Base-by-base conservation (phyloP, 2,888 invertebrate species). In the Eristalis pertinax region DNA sequence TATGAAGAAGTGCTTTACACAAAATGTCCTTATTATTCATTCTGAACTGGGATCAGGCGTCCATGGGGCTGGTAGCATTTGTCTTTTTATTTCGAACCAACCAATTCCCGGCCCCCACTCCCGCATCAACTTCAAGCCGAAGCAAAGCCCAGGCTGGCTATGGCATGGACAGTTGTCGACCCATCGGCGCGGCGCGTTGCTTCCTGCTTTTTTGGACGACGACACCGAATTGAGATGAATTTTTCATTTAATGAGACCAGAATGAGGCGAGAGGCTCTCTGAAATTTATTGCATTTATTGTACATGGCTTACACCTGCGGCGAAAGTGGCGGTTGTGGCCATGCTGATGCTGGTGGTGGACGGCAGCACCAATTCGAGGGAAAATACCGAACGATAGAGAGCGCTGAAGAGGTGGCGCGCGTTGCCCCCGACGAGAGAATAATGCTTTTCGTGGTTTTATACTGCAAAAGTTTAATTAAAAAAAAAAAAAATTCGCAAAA, bases 211-310 rank as follows among this genome's bases (percentile, higher is more conserved):
- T 64, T n/a, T n/a, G n/a, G n/a, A n/a, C 63, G 63, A 58, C 43
- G 77, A 68, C 62, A 68, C 69, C 38, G 58, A 70, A 79, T 72
- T 72, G 41, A 72, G 78, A 79, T 79, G 72, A 79, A 72, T 79
- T 70, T 79, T 79, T 72, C 72, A 72, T 79, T 72, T 58, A 79
- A 79, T 72, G 72, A 72, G 72, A 65, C 65, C 68, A 62, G 68
- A 68, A 76, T 76, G 76, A 68, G 60, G 68, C 68, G 68, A 77
- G 69, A 69, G 26, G 43, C 77, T 65, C 78, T 38, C 58, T n/a
- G 72, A 79, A 79, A 72, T 72, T 65, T 72, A 72, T 79, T 72
- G 72, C 72, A 79, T 65, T 79, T 79, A 72, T 65, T 72, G 72
- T 72, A 64, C 65, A 79, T 65, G 41, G 62, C 65, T 65, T 79